These are phyloP conservation scores for Bombus turneri DNA, from an alignment of 1,140 invertebrate genomes.

Conservation along the genomic window DNA sequence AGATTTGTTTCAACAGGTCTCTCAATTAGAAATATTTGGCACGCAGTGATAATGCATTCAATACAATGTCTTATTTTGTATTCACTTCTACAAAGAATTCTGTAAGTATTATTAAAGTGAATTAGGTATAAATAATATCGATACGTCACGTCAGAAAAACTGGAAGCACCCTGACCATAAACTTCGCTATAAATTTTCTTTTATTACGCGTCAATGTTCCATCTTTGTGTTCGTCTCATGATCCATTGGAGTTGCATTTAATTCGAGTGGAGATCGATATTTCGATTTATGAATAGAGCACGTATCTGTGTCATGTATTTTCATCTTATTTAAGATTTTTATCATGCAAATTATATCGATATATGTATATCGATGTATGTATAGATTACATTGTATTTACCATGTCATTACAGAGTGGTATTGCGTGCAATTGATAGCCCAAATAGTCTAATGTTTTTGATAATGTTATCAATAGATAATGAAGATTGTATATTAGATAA, in stretches of 20 bases:
- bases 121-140: neutral
- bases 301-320: neutral
- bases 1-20: neutral
- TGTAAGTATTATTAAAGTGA: slow-evolving; percentile 31
- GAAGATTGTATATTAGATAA: slow-evolving; percentile 57
- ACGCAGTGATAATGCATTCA: neutral
- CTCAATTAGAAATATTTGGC: neutral
- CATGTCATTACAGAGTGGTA: slow-evolving; percentile 22
- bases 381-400: neutral
- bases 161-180: neutral
- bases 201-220: neutral
- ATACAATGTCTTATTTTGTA: neutral
- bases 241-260: neutral
- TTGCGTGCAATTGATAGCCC: slow-evolving; percentile 66
- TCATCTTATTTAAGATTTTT: neutral
- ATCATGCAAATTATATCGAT: neutral
- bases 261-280: neutral
- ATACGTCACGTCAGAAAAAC: neutral
- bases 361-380: neutral
- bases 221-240: neutral
- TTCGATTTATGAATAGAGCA: neutral
- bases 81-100: slow-evolving; percentile 8
- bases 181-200: neutral
- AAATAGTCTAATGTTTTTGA: slow-evolving; percentile 66
- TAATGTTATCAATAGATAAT: slow-evolving; percentile 52